Percentiles rank a stretch among this genome's conserved stretches.
phyloP scores from a whole-genome alignment of 2,113 vertebrate species.

The Trematocara stigmaticum region DNA sequence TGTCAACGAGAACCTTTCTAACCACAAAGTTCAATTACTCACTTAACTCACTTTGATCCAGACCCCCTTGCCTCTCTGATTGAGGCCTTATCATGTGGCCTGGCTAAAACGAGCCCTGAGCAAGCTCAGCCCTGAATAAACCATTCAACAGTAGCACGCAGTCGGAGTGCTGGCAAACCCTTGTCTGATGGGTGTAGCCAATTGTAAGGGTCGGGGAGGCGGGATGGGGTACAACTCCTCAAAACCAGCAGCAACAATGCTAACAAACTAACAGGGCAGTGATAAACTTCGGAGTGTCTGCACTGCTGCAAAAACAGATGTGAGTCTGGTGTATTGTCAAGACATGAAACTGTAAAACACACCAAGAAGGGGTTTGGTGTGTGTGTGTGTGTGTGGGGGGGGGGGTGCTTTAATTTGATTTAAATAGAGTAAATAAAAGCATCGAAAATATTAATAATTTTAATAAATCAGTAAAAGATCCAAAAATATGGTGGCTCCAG shows the following conservation, averaged over 20 bases:
- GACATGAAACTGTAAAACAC: not conserved
- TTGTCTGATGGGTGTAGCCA: not conserved
- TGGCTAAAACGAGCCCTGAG: not conserved
- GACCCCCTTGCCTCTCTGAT: not conserved
- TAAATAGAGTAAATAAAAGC: not conserved
- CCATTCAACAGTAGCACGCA: not conserved
- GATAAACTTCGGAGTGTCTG: not conserved
- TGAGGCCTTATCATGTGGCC: constrained; percentile 22
- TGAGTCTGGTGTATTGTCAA: not conserved
- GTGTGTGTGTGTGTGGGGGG: fast-evolving
- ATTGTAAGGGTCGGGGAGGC: not conserved
- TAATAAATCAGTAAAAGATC: not conserved
- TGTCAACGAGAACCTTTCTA: constrained; percentile 46
- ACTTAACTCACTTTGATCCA: constrained; percentile 50
- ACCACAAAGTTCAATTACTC: constrained; percentile 61
- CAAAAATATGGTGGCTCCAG: not conserved
- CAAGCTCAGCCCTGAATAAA: not conserved
- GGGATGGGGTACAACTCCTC: not conserved
- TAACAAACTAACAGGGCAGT: not conserved
- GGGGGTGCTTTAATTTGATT: not conserved
- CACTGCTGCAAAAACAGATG: not conserved
- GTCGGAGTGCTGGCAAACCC: not conserved
- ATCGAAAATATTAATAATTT: not conserved
- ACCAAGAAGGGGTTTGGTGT: not conserved
- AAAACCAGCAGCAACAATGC: not conserved